Evolutionary conservation across 2,113 vertebrate species (phyloP), one percentile per base, ranked within the genome.

Genomic region (Sakesphorus luctuosus): DNA sequence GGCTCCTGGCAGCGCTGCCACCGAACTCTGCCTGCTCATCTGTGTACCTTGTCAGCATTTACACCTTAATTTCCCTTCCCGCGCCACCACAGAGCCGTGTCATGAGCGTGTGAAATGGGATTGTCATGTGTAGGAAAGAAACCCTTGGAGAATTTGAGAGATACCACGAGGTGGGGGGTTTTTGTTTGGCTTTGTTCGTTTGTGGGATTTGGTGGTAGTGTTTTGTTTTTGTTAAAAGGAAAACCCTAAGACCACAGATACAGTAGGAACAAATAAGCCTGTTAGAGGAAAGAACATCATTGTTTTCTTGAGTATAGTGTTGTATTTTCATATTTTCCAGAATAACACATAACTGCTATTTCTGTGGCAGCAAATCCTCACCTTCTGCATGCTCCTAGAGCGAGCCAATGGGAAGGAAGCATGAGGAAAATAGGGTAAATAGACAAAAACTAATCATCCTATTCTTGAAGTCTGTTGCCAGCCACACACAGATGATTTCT

Each of bases 391-490:
- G 55, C 72, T 86, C n/a, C 69, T 68, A 56, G 63, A 72, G 69
- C 73, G 53, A 95, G 38, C 96, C 96, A 97, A 97, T 96, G 87
- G 96, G 93, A 76, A 81, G 52, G 50, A 58, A 56, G 94, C 66
- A 35, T 40, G 79, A 78, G 68, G 80, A 97, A 97, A 96, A 94
- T 72, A 90, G 93, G 92, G 68, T 95, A 96, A 93, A 94, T 21
- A 94, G 90, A 92, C 86, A 91, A 96, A 96, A 95, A 14, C 77
- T 94, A 92, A 95, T 97, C 91, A 96, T 71, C 65, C 72, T 94
- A 62, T 90, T 95, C 88, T 78, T 74, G 55, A 90, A 78, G 88
- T 84, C 96, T 96, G 94, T 96, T 97, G 96, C 96, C 93, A 96
- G 1, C 94, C 85, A 52, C 56, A 67, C 63, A 72, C 47, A 95